Evolutionary conservation across 2,888 invertebrate genomes (phyloP).

Genomic region (Eupelmus urozonus): DNA sequence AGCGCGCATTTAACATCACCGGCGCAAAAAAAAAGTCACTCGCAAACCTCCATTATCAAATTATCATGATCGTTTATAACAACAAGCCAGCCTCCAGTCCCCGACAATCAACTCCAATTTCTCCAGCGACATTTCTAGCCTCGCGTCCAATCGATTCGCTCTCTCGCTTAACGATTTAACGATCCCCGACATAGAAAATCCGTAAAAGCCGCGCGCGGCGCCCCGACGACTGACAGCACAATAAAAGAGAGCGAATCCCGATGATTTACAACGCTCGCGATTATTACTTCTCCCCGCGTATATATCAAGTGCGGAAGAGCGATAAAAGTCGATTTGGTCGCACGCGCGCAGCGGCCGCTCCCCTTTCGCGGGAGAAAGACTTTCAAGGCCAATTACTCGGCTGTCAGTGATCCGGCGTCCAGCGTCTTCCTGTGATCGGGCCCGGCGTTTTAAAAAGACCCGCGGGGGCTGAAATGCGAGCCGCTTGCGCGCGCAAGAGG

Average conservation of each 20-base stretch:
- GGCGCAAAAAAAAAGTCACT: not conserved
- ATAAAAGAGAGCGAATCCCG: too few species aligned
- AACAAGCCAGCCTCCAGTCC: not conserved
- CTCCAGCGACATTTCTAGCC: not conserved
- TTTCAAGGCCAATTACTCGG: conserved; percentile 51
- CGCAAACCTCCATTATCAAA: conserved; percentile 2
- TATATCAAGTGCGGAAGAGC: not conserved
- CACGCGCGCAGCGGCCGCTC: not conserved
- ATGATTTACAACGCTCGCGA: too few species aligned
- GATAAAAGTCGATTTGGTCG: not conserved
- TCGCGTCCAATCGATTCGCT: not conserved
- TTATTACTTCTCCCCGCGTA: not conserved
- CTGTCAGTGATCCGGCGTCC: conserved; percentile 5
- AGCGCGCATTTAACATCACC: not conserved
- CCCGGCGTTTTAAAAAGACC: not conserved
- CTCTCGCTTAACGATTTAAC: not conserved
- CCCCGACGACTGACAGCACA: too few species aligned
- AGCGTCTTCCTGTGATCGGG: not conserved
- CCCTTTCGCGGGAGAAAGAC: conserved; percentile 3
- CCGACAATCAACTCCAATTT: not conserved
- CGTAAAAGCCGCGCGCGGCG: too few species aligned
- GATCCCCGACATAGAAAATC: too few species aligned
- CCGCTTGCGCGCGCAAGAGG: not conserved
- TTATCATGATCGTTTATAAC: not conserved
- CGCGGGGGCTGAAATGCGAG: conserved; percentile 4